Conservation (phyloP, 2,888 invertebrate species). For the Rhimphoctona megacephalus region DNA sequence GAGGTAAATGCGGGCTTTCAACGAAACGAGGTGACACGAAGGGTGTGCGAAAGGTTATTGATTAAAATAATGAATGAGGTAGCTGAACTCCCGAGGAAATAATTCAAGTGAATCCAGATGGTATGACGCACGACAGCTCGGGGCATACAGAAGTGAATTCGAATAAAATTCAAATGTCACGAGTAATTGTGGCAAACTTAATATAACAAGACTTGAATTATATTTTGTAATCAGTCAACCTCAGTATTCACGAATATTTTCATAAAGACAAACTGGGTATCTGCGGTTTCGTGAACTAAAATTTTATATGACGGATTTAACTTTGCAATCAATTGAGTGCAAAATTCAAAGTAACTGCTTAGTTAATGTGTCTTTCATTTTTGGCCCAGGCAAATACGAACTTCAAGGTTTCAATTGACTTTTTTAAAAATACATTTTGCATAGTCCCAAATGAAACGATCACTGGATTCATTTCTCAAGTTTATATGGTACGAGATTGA, state of each 20-base stretch:
- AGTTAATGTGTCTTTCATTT: neutral
- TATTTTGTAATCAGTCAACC: conserved; percentile 2
- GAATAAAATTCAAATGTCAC: conserved; percentile 47
- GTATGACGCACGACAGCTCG: conserved; percentile 50
- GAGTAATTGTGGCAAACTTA: conserved; percentile 31
- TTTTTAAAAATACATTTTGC: neutral
- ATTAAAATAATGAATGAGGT: conserved; percentile 50
- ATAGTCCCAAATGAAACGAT: neutral
- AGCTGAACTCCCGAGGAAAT: conserved; percentile 55
- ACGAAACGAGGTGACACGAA: conserved; percentile 11
- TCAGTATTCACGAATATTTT: conserved; percentile 12
- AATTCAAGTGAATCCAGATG: conserved; percentile 47
- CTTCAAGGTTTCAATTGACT: neutral
- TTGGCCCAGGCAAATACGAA: neutral
- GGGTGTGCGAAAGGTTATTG: conserved; percentile 38
- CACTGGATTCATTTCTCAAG: neutral
- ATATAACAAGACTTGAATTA: neutral
- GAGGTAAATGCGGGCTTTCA: neutral
- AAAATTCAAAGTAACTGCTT: neutral
- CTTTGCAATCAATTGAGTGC: neutral
- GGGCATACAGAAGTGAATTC: conserved; percentile 1
- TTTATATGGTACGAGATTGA: neutral
- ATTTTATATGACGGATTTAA: neutral
- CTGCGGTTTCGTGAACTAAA: neutral
- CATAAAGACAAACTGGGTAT: neutral